Evolutionary conservation across 2,888 invertebrate genomes (phyloP).

Genomic region (Lithophane ornitopus): DNA sequence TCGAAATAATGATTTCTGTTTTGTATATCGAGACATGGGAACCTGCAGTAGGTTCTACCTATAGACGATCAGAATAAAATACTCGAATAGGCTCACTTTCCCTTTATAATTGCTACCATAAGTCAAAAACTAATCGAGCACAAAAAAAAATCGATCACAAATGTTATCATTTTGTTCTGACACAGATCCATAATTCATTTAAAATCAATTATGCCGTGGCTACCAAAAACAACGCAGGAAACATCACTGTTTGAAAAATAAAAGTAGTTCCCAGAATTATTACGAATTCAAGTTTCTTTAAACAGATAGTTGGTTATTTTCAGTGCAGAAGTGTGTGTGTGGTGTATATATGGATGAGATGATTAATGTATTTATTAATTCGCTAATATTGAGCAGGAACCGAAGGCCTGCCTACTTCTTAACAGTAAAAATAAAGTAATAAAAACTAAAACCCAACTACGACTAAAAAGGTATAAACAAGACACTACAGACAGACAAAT

Average conservation of each 20-base stretch:
- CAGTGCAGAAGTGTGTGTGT: not conserved
- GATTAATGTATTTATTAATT: conserved; percentile 30
- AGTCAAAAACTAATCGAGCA: no score
- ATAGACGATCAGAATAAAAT: not conserved
- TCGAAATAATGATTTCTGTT: no score
- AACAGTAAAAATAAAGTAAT: not conserved
- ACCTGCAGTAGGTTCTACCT: no score
- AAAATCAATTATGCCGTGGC: not conserved
- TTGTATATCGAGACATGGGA: not conserved
- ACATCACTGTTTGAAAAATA: not conserved
- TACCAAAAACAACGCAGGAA: not conserved
- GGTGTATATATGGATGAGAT: conserved; percentile 14
- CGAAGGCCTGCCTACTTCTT: not conserved
- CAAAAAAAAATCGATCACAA: not conserved
- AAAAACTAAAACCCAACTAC: no score
- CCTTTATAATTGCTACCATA: not conserved
- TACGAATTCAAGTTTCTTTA: conserved; percentile 19
- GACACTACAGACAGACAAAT: no score
- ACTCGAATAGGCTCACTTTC: not conserved
- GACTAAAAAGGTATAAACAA: no score
- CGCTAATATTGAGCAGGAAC: conserved; percentile 10
- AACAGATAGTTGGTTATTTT: conserved; percentile 11
- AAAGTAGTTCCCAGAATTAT: not conserved
- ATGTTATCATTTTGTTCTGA: not conserved
- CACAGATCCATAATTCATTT: conserved; percentile 9